These are phyloP conservation scores for Aricia agestis DNA, from an alignment of 1,140 invertebrate species.

Conservation along the genomic window DNA sequence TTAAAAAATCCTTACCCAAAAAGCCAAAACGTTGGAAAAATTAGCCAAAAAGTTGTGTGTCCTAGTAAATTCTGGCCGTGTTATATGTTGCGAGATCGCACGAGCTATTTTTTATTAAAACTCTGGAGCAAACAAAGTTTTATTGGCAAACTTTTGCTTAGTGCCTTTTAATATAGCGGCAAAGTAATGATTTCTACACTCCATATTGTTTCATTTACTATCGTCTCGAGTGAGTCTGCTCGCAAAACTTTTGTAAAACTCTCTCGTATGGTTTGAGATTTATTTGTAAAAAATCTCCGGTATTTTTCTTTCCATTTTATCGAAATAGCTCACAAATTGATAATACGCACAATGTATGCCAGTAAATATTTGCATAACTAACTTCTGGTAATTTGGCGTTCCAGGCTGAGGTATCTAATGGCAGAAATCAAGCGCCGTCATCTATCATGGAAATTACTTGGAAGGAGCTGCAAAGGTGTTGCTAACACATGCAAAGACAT, in stretches of 20 bases:
- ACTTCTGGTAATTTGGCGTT: too few relatives aligned
- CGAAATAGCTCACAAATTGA: too few relatives aligned
- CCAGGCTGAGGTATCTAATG: too few relatives aligned
- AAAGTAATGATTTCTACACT: not conserved
- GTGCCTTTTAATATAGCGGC: constrained; percentile 2
- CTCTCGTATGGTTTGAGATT: not conserved
- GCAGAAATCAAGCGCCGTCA: too few relatives aligned
- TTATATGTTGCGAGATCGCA: not conserved
- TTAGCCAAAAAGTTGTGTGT: too few relatives aligned
- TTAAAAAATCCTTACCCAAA: too few relatives aligned
- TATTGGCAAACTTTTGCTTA: constrained; percentile 1
- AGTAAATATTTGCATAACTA: too few relatives aligned
- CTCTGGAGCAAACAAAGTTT: not conserved
- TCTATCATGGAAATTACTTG: too few relatives aligned
- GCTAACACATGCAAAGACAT: too few relatives aligned
- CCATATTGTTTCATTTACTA: not conserved
- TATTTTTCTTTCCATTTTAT: not conserved
- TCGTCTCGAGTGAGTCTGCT: not conserved
- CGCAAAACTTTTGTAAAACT: not conserved
- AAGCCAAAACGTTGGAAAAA: too few relatives aligned
- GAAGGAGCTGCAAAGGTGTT: too few relatives aligned
- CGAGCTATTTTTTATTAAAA: not conserved
- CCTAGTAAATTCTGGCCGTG: not conserved
- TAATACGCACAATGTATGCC: too few relatives aligned
- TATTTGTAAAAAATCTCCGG: not conserved